Percentiles rank a stretch among this genome's conserved stretches.
These are phyloP conservation scores for Congeria kusceri DNA, from an alignment of 2,888 invertebrate species.

Conservation along the genomic window DNA sequence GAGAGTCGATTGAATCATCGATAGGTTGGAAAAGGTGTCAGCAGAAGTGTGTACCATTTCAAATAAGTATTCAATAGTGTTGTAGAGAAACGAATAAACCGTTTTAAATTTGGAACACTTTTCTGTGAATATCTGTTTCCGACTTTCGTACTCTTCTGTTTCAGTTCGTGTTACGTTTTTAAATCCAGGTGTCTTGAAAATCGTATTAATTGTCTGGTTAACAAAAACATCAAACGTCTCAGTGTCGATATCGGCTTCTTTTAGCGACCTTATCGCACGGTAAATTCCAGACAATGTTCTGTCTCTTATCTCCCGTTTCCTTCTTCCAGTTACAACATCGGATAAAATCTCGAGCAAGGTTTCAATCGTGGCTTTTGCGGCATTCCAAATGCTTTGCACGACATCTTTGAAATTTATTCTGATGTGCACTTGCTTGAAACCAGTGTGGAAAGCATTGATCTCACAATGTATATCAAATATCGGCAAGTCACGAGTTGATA, in stretches of 20 bases:
- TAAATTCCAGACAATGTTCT: neutral
- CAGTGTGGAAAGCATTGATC: slow-evolving; percentile 48
- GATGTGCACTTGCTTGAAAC: slow-evolving; percentile 37
- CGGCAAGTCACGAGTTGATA: slow-evolving; percentile 41
- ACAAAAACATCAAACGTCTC: slow-evolving; percentile 16
- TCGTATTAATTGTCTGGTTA: slow-evolving; percentile 35
- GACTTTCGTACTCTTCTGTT: slow-evolving; percentile 29
- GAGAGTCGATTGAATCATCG: neutral
- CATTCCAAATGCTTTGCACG: slow-evolving; percentile 45
- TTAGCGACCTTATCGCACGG: neutral
- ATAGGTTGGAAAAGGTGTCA: slow-evolving; percentile 7
- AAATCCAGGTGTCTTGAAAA: slow-evolving; percentile 32
- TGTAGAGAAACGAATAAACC: slow-evolving; percentile 5
- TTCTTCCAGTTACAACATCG: neutral
- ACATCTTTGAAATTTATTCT: slow-evolving; percentile 45
- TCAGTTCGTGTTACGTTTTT: neutral
- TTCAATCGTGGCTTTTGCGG: slow-evolving; percentile 46
- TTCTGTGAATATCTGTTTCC: slow-evolving; percentile 29
- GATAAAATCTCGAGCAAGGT: slow-evolving; percentile 13
- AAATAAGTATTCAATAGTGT: slow-evolving; percentile 10
- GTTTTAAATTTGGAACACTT: slow-evolving; percentile 24
- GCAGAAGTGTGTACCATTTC: slow-evolving; percentile 26
- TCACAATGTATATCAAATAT: slow-evolving; percentile 56
- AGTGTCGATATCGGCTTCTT: slow-evolving; percentile 3
- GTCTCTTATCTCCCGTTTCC: slow-evolving; percentile 18